These are phyloP conservation scores for Chaitophorus viminalis DNA, from an alignment of 2,888 invertebrate species.

Conservation along the genomic window DNA sequence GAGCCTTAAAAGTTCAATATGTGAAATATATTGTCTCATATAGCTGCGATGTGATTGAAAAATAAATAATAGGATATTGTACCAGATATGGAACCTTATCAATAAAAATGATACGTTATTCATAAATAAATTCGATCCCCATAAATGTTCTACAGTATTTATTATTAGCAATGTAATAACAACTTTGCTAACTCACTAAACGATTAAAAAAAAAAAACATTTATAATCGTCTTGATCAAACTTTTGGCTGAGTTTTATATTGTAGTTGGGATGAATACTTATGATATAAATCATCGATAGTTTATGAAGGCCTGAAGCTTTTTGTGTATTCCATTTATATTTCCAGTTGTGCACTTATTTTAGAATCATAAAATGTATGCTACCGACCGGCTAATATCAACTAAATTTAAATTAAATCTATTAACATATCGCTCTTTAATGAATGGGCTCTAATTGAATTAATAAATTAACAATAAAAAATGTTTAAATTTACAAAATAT, in stretches of 20 bases:
- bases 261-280: not conserved
- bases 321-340: not conserved
- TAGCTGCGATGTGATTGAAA: not conserved
- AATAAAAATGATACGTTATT: not conserved
- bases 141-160: not conserved
- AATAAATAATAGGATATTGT: not conserved
- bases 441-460: too few relatives aligned
- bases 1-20: not conserved
- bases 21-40: not conserved
- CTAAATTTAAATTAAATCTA: not conserved
- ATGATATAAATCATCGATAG: not conserved
- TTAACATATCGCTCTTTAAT: too few relatives aligned
- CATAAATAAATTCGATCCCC: not conserved
- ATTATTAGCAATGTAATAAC: too few relatives aligned
- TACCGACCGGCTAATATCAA: not conserved
- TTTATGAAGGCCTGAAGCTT: not conserved
- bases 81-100: not conserved
- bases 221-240: not conserved
- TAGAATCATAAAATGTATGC: not conserved
- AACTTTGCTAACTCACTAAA: too few relatives aligned
- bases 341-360: not conserved
- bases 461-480: too few relatives aligned
- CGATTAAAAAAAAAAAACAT: not conserved
- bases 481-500: too few relatives aligned
- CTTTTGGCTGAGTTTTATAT: not conserved